Conservation (phyloP, 2,113 vertebrate species). For the Trogon melanurus region DNA sequence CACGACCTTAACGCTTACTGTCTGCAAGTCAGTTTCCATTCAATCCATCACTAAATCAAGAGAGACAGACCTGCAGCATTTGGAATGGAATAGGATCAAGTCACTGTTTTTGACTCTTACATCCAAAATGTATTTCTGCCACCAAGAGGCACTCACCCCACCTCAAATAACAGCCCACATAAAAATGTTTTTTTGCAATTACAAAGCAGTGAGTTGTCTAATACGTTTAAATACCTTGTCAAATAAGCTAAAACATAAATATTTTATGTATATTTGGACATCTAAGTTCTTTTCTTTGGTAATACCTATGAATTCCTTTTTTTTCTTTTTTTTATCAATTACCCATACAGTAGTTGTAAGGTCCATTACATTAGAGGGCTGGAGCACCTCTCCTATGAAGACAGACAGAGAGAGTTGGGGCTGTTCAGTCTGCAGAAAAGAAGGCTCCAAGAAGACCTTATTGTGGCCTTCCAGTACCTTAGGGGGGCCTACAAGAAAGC, state of each 20-base stretch:
- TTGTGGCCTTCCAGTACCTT: no score
- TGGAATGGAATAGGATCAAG: background rate
- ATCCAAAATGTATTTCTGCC: background rate
- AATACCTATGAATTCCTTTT: background rate
- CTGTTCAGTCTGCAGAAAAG: no score
- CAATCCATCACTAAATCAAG: background rate
- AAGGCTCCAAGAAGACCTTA: no score
- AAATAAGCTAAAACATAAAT: background rate
- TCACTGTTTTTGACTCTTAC: background rate
- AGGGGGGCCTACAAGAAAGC: no score
- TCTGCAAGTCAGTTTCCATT: background rate
- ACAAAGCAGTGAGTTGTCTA: background rate
- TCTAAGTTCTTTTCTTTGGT: background rate
- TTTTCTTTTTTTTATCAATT: background rate
- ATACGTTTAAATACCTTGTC: background rate
- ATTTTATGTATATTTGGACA: background rate
- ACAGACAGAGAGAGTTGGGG: no score
- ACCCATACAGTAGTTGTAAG: background rate
- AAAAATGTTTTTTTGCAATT: background rate
- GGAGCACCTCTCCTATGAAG: no score
- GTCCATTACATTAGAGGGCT: no score
- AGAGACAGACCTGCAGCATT: background rate
- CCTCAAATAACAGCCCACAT: background rate
- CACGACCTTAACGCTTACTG: background rate
- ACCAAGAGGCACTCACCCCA: background rate